Evolutionary conservation across 2,113 vertebrate genomes (phyloP), one percentile per base, ranked within the genome.

Genomic region (Prietella phreatophila): DNA sequence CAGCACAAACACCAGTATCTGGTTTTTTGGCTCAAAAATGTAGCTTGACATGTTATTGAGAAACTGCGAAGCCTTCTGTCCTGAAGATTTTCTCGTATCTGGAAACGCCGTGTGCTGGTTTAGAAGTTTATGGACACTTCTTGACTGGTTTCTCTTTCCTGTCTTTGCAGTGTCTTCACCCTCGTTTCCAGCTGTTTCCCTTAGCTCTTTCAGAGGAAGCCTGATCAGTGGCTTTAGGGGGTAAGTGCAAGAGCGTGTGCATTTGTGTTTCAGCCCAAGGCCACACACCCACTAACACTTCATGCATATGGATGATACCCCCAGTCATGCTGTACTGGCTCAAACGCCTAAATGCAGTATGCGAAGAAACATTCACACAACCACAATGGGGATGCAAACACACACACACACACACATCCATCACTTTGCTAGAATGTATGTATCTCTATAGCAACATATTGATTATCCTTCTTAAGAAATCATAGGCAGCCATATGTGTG

Each of bases 181-280:
- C 39, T 92, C 93, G 58, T 93, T 91, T 56, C 94, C 94, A 25
- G 13, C 90, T 5, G 0, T 96, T 86, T 94, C 96, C 22, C 27
- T 90, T 5, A 63, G 8, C 67, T 42, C 47, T 7, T 95, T 98
- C 89, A 96, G 93, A 89, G 36, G 20, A 89, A 93, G 92, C 88
- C 95, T 99, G 53, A 81, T 94, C 92, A 0, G 0, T 9, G 96
- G 93, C 90, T 98, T 99, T 93, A 96, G 27, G 94, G 96, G 93
- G 98, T 99, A 95, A 97, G 97, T 87, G 76, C 79, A 42, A 79
- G 25, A 80, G 82, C 65, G 27, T 84, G 42, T 85, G 67, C 71
- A 58, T 69, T 17, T 65, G 55, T 67, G 56, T 53, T 71, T 75
- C 36, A 50, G 76, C 82, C 85, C 69, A 42, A 55, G 82, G 87